A percentile compares a stretch with the other conserved stretches of the same genome.
Evolutionary conservation across 53 echinoderm and acorn worm genomes (phyloP).

Genomic region (Mesocentrotus franciscanus): DNA sequence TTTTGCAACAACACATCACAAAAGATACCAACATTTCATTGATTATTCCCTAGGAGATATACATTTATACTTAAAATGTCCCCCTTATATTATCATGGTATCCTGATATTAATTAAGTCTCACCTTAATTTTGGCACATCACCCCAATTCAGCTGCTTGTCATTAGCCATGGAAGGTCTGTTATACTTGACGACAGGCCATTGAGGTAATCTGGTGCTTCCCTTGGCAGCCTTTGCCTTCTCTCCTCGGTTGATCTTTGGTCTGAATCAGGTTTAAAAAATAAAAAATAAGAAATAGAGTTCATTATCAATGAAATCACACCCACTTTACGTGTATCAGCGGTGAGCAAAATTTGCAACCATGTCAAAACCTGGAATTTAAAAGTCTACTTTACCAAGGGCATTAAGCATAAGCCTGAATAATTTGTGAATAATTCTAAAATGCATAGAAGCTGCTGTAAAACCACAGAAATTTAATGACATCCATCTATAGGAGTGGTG

Average conservation of each 20-base stretch:
- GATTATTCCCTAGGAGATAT: no score
- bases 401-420: background rate
- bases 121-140: conserved; percentile 95
- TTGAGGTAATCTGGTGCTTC: conserved; percentile 95
- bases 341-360: background rate
- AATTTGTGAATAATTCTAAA: background rate
- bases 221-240: conserved; percentile 62
- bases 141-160: conserved; percentile 87
- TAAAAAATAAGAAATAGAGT: background rate
- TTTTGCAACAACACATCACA: no score
- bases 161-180: conserved; percentile 68
- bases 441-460: no score
- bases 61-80: background rate
- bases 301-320: background rate
- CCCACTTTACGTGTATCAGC: background rate
- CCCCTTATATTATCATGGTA: background rate
- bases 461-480: no score
- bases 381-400: no score
- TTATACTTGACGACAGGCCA: conserved; percentile 93
- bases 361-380: background rate
- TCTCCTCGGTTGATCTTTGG: conserved; percentile 69
- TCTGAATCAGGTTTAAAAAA: conserved; percentile 27
- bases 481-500: no score
- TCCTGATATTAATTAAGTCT: background rate
- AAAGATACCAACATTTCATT: no score